Evolutionary conservation across 2,888 invertebrate genomes (phyloP), one percentile per base, ranked within the genome.

Genomic region (Cyrtodaria siliqua): DNA sequence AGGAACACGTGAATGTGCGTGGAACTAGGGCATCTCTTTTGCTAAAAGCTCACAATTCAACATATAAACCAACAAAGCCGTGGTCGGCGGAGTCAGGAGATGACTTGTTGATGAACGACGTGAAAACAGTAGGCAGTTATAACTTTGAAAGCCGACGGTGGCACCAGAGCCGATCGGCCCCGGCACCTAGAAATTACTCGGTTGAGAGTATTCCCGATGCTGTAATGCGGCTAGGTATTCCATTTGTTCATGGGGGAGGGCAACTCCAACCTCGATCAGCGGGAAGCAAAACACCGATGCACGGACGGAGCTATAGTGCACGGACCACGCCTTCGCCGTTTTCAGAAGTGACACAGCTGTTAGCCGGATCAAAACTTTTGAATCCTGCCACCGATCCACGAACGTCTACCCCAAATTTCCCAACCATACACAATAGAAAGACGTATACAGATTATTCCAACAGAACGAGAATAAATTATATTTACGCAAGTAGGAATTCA

Each of bases 51-150:
- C 42, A 42, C 50, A 78, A 24, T 49, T 68, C 29, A 57, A 69
- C 49, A 8, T 52, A 2, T 56, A 20, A 26, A 42, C n/a, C 26
- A 23, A 62, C 16, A 47, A 73, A 29, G 50, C 33, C 52, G 9
- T 24, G 33, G 0, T 23, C 20, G 0, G 20, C 62, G 49, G 20
- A 27, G 47, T 9, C 44, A 23, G 49, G 70, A 60, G 50, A 56
- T 44, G 26, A 73, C 56, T 24, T 64, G 50, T 27, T 50, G 44
- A 24, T 75, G 66, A 26, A 75, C 66, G 53, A 78, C 62, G 64
- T 87, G 2, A 56, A 77, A 14, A 57, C 76, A 2, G 53, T 73
- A 1, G 87, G 87, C 8, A 88, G 88, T 68, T 87, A 87, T 59
- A 68, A 66, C 14, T 68, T 56, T 18, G 88, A 87, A 53, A 87